phyloP scores from a whole-genome alignment of 2,113 vertebrate species.

The Rhynchopsitta pachyrhyncha region DNA sequence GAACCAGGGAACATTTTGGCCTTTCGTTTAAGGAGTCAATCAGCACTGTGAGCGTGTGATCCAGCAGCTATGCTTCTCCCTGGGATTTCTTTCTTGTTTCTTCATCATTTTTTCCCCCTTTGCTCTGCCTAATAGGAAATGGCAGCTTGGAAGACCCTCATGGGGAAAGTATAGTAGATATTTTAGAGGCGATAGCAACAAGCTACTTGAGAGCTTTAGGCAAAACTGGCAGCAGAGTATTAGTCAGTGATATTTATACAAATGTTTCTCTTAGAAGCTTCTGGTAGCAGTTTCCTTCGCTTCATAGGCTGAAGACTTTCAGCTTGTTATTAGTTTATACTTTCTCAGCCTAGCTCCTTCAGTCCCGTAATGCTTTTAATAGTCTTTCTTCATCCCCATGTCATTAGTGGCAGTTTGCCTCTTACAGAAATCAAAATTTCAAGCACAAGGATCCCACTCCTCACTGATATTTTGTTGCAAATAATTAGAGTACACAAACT shows the following conservation, averaged over 20 bases:
- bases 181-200: background rate
- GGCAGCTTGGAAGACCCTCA: background rate
- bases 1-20: background rate
- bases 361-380: background rate
- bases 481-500: background rate
- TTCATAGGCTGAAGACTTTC: background rate
- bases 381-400: background rate
- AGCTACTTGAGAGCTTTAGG: background rate
- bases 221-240: background rate
- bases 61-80: background rate
- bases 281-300: background rate
- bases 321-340: background rate
- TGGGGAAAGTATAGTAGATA: background rate
- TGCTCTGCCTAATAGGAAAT: background rate
- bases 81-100: background rate
- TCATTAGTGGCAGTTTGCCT: background rate
- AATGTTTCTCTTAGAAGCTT: background rate
- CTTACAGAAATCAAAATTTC: background rate
- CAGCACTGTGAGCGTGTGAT: background rate
- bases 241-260: background rate
- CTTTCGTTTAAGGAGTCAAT: background rate
- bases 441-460: background rate
- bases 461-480: background rate
- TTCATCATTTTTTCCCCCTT: accelerated
- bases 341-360: background rate